Conservation (phyloP, 2,797 vertebrate species). For the Sebastes trivittatus region DNA sequence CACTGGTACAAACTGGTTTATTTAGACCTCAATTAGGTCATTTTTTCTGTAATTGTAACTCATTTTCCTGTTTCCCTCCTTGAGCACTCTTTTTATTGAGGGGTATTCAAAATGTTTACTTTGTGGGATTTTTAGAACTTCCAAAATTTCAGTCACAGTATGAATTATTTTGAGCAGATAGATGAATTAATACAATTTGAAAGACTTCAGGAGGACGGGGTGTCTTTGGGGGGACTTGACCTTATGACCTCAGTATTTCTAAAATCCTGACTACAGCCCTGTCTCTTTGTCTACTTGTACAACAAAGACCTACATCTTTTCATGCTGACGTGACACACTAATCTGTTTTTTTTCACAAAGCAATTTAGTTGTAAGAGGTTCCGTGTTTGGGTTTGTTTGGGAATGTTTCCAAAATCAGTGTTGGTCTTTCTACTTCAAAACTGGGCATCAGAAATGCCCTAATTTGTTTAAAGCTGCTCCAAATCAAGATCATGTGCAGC, state of each 20-base stretch:
- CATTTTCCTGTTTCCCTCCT: too few species aligned
- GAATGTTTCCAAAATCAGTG: conserved; percentile 42
- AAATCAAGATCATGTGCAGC: conserved; percentile 51
- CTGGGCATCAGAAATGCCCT: conserved; percentile 40
- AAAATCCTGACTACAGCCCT: not conserved
- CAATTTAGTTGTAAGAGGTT: not conserved
- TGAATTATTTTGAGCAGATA: not conserved
- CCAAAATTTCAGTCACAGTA: too few species aligned
- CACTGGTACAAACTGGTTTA: not conserved
- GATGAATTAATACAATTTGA: not conserved
- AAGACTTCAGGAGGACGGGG: not conserved
- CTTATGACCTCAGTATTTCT: not conserved
- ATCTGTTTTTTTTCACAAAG: conserved; percentile 15
- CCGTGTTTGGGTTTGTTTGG: conserved; percentile 22
- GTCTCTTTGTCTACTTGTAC: not conserved
- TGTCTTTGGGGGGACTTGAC: not conserved
- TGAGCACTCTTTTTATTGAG: too few species aligned
- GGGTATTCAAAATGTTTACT: too few species aligned
- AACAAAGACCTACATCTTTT: conserved; percentile 17
- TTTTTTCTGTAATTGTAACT: not conserved
- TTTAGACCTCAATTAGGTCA: not conserved
- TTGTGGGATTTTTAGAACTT: too few species aligned
- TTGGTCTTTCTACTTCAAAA: conserved; percentile 45
- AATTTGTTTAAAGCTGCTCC: conserved; percentile 63
- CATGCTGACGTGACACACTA: conserved; percentile 5